These are phyloP conservation scores for Vireo griseus DNA, from an alignment of 2,797 vertebrate species.

Conservation along the genomic window DNA sequence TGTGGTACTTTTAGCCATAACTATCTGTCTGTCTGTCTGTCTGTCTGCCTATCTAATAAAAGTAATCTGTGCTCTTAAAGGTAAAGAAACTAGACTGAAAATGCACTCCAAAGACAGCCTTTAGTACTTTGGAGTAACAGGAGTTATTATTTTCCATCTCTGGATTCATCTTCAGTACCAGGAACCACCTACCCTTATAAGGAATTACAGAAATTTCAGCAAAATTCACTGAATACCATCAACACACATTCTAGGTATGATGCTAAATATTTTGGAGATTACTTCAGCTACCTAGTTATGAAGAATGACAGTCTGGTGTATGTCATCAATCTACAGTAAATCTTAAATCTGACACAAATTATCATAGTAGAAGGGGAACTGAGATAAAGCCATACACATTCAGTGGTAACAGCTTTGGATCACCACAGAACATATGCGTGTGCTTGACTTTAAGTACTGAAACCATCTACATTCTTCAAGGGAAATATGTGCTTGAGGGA, in stretches of 20 bases:
- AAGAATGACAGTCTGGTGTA: slow-evolving; percentile 13
- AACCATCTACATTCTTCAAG: slow-evolving; percentile 10
- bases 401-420: slow-evolving; percentile 21
- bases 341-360: slow-evolving; percentile 45
- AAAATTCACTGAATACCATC: background rate
- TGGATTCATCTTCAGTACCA: background rate
- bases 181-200: background rate
- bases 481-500: background rate
- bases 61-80: slow-evolving; percentile 34
- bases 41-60: slow-evolving; percentile 42
- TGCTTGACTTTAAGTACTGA: slow-evolving; percentile 7
- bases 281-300: background rate
- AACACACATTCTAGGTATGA: background rate
- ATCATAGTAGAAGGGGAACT: background rate
- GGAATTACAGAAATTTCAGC: background rate
- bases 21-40: slow-evolving; percentile 49
- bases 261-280: slow-evolving; percentile 19
- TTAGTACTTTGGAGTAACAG: background rate
- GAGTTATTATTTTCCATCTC: background rate
- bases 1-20: slow-evolving; percentile 53
- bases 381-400: background rate
- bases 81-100: background rate
- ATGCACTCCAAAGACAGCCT: background rate
- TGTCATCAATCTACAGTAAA: slow-evolving; percentile 32
- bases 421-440: background rate